Conservation (phyloP, 2,888 invertebrate species). For the Xanthia icteritia region DNA sequence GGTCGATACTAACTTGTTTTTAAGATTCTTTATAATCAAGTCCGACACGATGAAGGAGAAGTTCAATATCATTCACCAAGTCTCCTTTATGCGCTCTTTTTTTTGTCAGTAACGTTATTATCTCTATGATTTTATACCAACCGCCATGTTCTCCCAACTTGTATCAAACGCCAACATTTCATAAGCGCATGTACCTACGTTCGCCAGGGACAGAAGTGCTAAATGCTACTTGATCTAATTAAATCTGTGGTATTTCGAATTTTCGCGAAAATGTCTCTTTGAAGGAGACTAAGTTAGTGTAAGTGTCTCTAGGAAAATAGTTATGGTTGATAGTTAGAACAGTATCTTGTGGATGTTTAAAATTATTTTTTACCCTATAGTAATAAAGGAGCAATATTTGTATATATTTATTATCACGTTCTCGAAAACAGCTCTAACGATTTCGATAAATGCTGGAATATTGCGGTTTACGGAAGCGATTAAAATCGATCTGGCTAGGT, state of each 20-base stretch:
- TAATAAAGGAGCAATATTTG: no score
- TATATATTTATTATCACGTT: no score
- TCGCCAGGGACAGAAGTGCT: constrained; percentile 12
- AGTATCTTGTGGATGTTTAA: background rate
- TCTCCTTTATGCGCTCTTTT: background rate
- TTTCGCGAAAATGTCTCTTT: constrained; percentile 37
- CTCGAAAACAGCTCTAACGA: no score
- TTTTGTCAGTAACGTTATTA: background rate
- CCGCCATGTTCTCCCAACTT: constrained; percentile 36
- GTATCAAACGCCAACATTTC: constrained; percentile 18
- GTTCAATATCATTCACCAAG: background rate
- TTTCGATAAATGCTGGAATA: no score
- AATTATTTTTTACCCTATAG: background rate
- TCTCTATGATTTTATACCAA: background rate
- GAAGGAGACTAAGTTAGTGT: background rate
- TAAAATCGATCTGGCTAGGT: no score
- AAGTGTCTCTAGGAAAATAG: background rate
- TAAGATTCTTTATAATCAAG: background rate
- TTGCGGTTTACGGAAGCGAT: no score
- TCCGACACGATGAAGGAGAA: no score
- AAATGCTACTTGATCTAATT: constrained; percentile 62
- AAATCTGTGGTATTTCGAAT: constrained; percentile 32
- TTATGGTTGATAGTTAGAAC: background rate
- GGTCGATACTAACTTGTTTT: background rate
- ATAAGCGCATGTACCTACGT: constrained; percentile 21